phyloP scores from a whole-genome alignment of 2,113 vertebrate species.

The Meles meles region DNA sequence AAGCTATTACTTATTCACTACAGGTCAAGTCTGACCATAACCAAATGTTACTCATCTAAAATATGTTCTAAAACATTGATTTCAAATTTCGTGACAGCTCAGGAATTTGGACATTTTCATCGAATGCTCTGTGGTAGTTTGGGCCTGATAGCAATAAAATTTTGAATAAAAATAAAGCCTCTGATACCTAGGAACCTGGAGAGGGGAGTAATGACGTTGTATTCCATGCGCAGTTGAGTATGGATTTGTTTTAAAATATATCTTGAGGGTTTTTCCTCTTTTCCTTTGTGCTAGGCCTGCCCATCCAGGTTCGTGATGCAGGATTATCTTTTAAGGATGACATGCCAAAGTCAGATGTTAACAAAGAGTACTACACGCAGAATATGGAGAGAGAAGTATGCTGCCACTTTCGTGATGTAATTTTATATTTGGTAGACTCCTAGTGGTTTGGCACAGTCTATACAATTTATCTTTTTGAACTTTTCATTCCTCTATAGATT shows the following conservation, averaged over 20 bases:
- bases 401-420: background rate
- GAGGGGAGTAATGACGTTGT: background rate
- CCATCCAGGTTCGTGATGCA: slow-evolving; percentile 97
- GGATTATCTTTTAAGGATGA: slow-evolving; percentile 96
- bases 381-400: slow-evolving; percentile 98
- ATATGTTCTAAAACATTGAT: slow-evolving; percentile 7
- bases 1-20: background rate
- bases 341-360: slow-evolving; percentile 97
- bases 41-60: slow-evolving; percentile 11
- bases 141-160: background rate
- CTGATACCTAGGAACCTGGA: background rate
- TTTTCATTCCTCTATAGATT: slow-evolving; percentile 82
- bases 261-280: background rate
- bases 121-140: background rate
- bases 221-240: background rate
- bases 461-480: background rate
- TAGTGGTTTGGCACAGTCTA: background rate
- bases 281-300: slow-evolving; percentile 86
- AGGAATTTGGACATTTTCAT: slow-evolving; percentile 5
- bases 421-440: background rate
- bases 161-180: background rate
- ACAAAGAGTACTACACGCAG: slow-evolving; percentile 99
- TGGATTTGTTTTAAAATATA: background rate
- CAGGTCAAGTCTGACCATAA: background rate
- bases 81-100: background rate